phyloP scores from a whole-genome alignment of 2,888 invertebrate species.

The Paralinhomoeus sp. region DNA sequence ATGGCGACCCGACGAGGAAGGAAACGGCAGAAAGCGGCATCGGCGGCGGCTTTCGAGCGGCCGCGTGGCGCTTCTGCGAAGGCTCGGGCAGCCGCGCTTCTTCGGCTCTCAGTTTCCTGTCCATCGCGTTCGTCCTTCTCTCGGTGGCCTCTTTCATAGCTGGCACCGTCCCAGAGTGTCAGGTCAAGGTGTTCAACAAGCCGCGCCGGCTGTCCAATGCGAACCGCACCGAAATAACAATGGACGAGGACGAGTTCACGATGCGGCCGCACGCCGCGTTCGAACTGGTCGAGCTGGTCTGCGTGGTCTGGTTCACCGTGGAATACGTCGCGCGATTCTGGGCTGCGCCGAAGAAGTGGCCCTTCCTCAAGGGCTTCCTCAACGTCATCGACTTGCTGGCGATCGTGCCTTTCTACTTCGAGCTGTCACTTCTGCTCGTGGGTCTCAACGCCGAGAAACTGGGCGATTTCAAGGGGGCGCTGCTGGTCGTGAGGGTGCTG shows the following conservation, averaged over 20 bases:
- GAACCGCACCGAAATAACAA: background rate
- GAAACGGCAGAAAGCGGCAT: background rate
- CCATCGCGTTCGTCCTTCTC: background rate
- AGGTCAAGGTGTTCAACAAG: background rate
- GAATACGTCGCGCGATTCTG: constrained; percentile 15
- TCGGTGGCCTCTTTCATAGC: background rate
- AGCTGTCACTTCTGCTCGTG: background rate
- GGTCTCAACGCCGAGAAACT: background rate
- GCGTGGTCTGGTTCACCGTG: constrained; percentile 20
- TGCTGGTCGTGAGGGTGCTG: background rate
- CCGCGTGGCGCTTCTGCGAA: background rate
- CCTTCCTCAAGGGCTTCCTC: background rate
- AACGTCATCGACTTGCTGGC: background rate
- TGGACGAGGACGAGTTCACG: background rate
- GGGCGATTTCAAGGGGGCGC: background rate
- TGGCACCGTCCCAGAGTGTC: background rate
- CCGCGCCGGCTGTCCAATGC: background rate
- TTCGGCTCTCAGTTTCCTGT: background rate
- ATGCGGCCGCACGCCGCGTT: background rate
- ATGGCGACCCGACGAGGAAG: background rate
- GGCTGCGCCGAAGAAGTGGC: background rate
- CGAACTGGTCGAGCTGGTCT: background rate
- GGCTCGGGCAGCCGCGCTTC: background rate
- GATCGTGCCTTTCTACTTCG: constrained; percentile 1
- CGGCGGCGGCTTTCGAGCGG: background rate